A percentile compares a stretch with the other conserved stretches of the same genome.
phyloP scores from a whole-genome alignment of 2,888 invertebrate genomes.

The Magallana nippona region DNA sequence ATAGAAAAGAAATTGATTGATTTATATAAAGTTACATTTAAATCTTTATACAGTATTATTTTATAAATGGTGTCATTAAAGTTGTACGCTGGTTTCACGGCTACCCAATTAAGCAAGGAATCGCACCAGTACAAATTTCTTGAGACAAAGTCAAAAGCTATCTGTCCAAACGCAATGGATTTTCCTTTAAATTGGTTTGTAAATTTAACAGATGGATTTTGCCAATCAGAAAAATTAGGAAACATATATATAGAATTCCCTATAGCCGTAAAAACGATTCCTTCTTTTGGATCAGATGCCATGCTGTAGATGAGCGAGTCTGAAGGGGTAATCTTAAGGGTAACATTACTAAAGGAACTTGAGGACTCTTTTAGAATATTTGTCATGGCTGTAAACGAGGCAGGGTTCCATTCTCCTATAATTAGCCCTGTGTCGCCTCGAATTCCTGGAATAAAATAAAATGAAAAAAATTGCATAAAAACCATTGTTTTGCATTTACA shows the following conservation, averaged over 20 bases:
- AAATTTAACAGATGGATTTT: background rate
- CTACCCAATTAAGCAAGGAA: background rate
- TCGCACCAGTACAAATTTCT: constrained; percentile 9
- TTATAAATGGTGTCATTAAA: background rate
- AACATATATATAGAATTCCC: background rate
- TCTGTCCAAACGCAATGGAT: background rate
- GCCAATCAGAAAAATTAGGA: background rate
- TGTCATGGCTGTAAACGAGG: background rate
- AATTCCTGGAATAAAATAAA: background rate
- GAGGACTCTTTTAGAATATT: background rate
- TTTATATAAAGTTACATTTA: background rate
- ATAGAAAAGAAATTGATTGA: no score
- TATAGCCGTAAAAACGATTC: background rate
- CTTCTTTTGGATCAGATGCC: background rate
- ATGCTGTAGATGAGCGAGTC: background rate
- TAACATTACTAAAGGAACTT: background rate
- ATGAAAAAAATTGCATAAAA: no score
- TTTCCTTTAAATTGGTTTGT: background rate
- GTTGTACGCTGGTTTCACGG: background rate
- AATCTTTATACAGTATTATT: background rate
- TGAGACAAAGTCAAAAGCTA: background rate
- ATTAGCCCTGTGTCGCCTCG: background rate
- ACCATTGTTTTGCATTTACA: no score
- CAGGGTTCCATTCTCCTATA: background rate
- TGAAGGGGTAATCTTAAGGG: background rate